These are phyloP conservation scores for Psophia crepitans DNA, from an alignment of 2,113 vertebrate species.

Conservation along the genomic window DNA sequence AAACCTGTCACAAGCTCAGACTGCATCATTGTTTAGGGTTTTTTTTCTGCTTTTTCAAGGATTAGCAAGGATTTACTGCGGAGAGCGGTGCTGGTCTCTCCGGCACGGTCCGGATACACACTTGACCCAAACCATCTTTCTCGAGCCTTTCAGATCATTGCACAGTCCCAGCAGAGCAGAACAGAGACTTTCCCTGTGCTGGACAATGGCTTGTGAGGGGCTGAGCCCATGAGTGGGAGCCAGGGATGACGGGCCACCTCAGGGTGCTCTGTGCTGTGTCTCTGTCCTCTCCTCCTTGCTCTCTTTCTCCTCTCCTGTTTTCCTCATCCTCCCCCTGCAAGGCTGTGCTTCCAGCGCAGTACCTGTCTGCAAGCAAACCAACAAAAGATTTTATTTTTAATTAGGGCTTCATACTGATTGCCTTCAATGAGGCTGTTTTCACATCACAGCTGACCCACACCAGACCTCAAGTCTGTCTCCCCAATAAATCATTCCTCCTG, in stretches of 20 bases:
- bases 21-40: not conserved
- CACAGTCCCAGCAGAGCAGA: not conserved
- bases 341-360: not conserved
- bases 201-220: not conserved
- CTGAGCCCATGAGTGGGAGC: not conserved
- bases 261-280: not conserved
- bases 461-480: constrained; percentile 5
- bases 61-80: not conserved
- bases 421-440: constrained; percentile 39
- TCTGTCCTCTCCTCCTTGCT: not conserved
- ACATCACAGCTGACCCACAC: constrained; percentile 34
- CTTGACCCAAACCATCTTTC: fast-evolving
- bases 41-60: constrained; percentile 10
- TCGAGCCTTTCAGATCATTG: not conserved
- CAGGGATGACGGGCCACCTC: not conserved
- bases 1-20: not conserved
- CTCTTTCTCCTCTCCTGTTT: not conserved
- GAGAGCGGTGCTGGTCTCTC: not conserved
- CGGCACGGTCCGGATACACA: not conserved
- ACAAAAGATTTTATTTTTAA: not conserved
- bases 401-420: constrained; percentile 6
- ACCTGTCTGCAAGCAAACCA: not conserved
- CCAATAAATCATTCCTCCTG: constrained; percentile 31
- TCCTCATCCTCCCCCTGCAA: not conserved
- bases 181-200: not conserved